These are phyloP conservation scores for Cylloceria caligata DNA, from an alignment of 2,888 invertebrate species.

Conservation along the genomic window DNA sequence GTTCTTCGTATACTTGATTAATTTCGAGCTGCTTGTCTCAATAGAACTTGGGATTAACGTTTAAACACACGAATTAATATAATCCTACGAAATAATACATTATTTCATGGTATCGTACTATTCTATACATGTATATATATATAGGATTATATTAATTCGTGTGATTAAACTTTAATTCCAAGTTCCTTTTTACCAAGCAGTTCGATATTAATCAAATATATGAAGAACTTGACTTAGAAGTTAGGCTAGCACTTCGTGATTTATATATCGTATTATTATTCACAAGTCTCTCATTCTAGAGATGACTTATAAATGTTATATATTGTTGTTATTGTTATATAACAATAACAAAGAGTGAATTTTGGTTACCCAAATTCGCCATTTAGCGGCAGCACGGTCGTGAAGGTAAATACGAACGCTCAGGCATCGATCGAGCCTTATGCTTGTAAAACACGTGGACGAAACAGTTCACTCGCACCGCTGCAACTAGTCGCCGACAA, in stretches of 20 bases:
- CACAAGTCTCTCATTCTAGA: background rate
- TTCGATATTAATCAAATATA: background rate
- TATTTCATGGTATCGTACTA: too few species aligned
- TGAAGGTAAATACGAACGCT: constrained; percentile 59
- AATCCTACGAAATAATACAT: too few species aligned
- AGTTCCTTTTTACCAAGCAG: too few species aligned
- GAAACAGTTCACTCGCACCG: constrained; percentile 72
- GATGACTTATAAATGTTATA: constrained; percentile 24
- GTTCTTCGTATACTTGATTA: constrained; percentile 12
- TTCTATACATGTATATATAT: too few species aligned
- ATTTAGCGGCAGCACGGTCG: constrained; percentile 62
- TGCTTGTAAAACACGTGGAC: constrained; percentile 74
- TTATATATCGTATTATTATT: constrained; percentile 45
- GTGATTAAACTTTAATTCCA: too few species aligned
- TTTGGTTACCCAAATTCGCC: constrained; percentile 41
- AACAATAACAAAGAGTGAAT: constrained; percentile 31
- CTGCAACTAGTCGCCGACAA: constrained; percentile 70
- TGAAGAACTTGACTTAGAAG: constrained; percentile 2
- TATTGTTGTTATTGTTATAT: too few species aligned
- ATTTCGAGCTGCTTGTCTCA: background rate
- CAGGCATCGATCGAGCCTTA: constrained; percentile 58
- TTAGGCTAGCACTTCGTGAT: background rate
- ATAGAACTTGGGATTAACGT: too few species aligned
- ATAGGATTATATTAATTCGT: too few species aligned
- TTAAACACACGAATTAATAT: too few species aligned